Evolutionary conservation across 2,113 vertebrate species (phyloP).

Genomic region (Myiopsitta monachus): DNA sequence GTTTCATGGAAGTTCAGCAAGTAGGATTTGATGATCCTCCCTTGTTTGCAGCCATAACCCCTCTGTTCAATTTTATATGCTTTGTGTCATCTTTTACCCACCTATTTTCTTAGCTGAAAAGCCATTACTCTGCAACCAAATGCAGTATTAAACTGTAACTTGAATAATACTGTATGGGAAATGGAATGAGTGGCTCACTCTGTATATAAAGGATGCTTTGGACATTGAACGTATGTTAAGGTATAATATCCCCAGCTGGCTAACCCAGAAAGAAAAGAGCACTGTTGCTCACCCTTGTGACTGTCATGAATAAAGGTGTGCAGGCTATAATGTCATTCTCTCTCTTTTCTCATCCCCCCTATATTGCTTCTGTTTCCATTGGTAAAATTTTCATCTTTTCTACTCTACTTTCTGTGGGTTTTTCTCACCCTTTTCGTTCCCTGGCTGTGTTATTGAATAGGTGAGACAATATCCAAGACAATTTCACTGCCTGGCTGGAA

Average conservation of each 20-base stretch:
- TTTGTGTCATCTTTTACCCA: neutral
- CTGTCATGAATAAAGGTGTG: neutral
- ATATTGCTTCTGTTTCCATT: neutral
- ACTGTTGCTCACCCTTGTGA: neutral
- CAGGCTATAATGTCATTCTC: neutral
- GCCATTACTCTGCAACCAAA: neutral
- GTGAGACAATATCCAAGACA: neutral
- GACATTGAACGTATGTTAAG: neutral
- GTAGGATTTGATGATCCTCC: neutral
- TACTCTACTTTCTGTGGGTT: neutral
- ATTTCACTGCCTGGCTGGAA: neutral
- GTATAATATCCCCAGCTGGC: neutral
- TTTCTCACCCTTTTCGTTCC: neutral
- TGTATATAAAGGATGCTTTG: neutral
- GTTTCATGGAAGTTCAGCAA: neutral
- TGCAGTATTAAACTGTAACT: neutral
- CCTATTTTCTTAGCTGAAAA: neutral
- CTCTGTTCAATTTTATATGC: neutral
- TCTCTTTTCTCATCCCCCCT: neutral
- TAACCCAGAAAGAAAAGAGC: neutral
- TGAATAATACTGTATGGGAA: neutral
- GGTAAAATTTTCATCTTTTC: neutral
- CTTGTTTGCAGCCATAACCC: neutral
- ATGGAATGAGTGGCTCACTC: neutral
- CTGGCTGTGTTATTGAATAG: neutral